Evolutionary conservation across 2,888 invertebrate species (phyloP).

Genomic region (Lepetodrilus schrolli): DNA sequence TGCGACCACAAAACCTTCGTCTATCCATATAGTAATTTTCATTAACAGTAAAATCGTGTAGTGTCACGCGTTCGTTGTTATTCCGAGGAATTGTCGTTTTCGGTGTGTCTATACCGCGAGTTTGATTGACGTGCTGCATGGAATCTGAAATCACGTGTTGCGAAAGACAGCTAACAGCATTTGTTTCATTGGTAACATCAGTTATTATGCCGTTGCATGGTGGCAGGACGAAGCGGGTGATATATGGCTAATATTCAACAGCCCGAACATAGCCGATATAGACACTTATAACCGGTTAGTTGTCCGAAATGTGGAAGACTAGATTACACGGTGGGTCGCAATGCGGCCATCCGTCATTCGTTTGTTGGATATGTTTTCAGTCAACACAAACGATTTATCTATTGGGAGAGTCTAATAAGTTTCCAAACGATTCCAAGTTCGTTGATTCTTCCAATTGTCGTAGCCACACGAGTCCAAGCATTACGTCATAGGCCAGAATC

Average conservation of each 20-base stretch:
- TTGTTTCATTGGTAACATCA: not conserved
- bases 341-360: not conserved
- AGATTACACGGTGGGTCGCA: not conserved
- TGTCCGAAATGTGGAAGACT: not conserved
- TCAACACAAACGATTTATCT: not conserved
- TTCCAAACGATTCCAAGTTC: not conserved
- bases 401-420: not conserved
- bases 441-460: not conserved
- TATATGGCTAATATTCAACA: not conserved
- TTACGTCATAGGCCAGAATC: conserved; percentile 3
- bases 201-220: not conserved
- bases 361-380: too few relatives aligned
- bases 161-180: not conserved
- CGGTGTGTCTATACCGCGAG: not conserved
- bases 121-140: conserved; percentile 9
- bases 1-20: too few relatives aligned
- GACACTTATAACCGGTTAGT: not conserved
- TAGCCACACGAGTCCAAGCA: not conserved
- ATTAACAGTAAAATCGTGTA: too few relatives aligned
- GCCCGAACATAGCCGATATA: not conserved
- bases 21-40: too few relatives aligned
- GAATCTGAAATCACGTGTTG: conserved; percentile 18
- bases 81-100: conserved; percentile 1
- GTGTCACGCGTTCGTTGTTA: not conserved
- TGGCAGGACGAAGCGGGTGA: not conserved